These are phyloP conservation scores for Natrix natrix DNA, from an alignment of 2,797 vertebrate species.

Conservation along the genomic window DNA sequence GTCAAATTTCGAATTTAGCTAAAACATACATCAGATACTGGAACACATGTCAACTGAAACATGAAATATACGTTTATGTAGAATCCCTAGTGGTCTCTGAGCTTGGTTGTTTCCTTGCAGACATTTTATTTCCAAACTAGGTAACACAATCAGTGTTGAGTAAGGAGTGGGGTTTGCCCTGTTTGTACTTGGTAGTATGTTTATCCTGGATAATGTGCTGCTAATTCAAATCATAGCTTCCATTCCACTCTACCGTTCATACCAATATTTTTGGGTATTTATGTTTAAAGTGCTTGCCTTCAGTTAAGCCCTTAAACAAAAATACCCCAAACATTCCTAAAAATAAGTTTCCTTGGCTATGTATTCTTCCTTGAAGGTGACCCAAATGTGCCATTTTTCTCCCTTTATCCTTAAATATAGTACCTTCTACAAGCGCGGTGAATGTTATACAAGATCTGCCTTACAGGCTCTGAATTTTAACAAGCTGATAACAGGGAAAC, in stretches of 20 bases:
- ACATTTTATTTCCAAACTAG: no score
- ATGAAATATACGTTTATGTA: neutral
- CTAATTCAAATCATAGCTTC: neutral
- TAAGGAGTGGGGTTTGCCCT: no score
- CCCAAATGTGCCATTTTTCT: neutral
- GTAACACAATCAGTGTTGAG: no score
- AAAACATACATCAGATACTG: neutral
- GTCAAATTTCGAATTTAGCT: neutral
- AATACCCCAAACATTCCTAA: neutral
- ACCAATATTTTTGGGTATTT: neutral
- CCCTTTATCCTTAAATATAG: neutral
- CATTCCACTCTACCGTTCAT: neutral
- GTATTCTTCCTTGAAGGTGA: neutral
- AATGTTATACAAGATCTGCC: neutral
- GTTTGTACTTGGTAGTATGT: neutral
- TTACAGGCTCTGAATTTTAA: neutral
- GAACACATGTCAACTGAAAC: no score
- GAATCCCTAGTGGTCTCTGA: no score
- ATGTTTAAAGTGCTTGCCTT: neutral
- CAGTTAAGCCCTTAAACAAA: neutral
- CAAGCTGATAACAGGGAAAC: neutral
- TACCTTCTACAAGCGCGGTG: neutral
- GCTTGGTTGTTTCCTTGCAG: no score
- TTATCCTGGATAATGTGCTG: neutral
- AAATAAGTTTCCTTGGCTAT: neutral